phyloP scores from a whole-genome alignment of 2,113 vertebrate species.

The Malurus elegans region DNA sequence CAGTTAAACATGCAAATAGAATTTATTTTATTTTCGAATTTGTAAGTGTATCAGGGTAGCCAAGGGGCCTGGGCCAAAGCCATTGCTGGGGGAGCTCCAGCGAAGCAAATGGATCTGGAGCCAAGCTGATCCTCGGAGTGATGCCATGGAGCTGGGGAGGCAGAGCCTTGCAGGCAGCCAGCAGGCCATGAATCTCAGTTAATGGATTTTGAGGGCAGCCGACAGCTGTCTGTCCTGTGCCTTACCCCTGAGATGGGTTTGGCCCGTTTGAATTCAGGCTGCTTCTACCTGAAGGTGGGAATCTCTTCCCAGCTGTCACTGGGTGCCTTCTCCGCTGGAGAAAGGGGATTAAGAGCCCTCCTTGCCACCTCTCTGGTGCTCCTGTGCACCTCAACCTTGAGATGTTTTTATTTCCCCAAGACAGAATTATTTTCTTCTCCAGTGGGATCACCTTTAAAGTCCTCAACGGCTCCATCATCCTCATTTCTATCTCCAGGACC shows the following conservation, averaged over 20 bases:
- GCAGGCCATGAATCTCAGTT: neutral
- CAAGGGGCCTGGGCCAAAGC: slow-evolving; percentile 52
- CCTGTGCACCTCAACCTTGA: neutral
- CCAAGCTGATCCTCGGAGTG: slow-evolving; percentile 48
- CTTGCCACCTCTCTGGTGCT: neutral
- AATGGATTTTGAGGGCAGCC: neutral
- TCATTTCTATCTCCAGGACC: neutral
- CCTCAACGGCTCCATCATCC: neutral
- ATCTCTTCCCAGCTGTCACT: neutral
- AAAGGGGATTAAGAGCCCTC: neutral
- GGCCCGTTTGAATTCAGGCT: neutral
- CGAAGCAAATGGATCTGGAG: neutral
- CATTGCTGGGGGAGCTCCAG: slow-evolving; percentile 49
- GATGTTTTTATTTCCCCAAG: neutral
- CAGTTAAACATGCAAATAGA: slow-evolving; percentile 58
- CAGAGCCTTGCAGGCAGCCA: neutral
- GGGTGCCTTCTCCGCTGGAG: neutral
- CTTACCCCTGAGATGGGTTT: neutral
- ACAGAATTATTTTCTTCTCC: neutral
- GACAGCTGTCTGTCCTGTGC: slow-evolving; percentile 24
- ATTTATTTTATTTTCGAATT: slow-evolving; percentile 51
- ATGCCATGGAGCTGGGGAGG: neutral
- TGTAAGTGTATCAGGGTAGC: slow-evolving; percentile 18
- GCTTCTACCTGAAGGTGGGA: neutral
- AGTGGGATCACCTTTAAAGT: neutral